Base-by-base conservation (phyloP, 2,888 invertebrate genomes). In the Allophyes oxyacanthae region DNA sequence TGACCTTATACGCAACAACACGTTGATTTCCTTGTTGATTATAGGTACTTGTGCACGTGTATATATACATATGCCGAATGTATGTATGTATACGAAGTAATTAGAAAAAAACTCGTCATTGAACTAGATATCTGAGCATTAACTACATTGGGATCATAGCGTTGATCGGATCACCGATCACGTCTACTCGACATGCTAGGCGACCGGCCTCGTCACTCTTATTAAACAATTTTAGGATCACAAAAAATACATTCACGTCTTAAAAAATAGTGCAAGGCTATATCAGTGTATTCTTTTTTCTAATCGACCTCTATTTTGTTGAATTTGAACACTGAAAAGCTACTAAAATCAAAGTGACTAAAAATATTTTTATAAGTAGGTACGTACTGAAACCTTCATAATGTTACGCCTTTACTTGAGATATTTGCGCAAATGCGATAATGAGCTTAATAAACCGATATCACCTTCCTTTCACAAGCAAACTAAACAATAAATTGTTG, bases 11-110 rank as follows among this genome's bases (percentile, higher is more conserved):
- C 30, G 1, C n/a, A n/a, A 48, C 37, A 52, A 50, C 55, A 43
- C 50, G 48, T 57, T 57, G 63, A 78, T 79, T 85, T 85, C 84
- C 84, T 79, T 69, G 72, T 85, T 72, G 55, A 52, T 56, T 58
- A n/a, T n/a, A n/a, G n/a, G 43, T 56, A 30, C 15, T 20, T 20
- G 20, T 32, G 11, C 13, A 8, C 20, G 15, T 30, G n/a, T 41
- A 15, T 36, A 37, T 45, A 20, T 28, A 8, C 4, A 41, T 40
- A 44, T 45, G 42, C 14, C 51, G 9, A 43, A 20, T 56, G 42
- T 48, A 28, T 58, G 28, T 41, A 36, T 50, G 28, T 56, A 40
- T 41, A 53, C 46, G 58, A 68, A 73, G 63, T 75, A 75, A 75
- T 72, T 75, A 75, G 67, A 64, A 55, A 64, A 55, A 75, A 67